Percentiles rank a stretch among this genome's conserved stretches.
phyloP scores from a whole-genome alignment of 2,113 vertebrate genomes.

The Nothocercus nigrocapillus region DNA sequence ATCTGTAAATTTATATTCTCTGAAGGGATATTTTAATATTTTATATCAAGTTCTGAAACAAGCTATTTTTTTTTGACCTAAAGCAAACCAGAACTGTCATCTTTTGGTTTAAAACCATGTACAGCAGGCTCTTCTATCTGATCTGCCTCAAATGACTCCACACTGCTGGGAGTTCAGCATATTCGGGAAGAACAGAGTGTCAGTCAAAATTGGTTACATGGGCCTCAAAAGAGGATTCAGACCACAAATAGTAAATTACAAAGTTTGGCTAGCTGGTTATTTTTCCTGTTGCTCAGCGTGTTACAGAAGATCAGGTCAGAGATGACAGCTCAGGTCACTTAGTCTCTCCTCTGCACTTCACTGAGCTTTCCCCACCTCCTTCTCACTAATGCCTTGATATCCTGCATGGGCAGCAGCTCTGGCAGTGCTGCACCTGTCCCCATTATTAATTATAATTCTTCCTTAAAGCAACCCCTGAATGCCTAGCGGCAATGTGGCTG shows the following conservation, averaged over 20 bases:
- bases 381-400: not conserved
- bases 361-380: not conserved
- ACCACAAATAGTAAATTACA: not conserved
- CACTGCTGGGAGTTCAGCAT: not conserved
- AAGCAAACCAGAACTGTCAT: not conserved
- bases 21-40: not conserved
- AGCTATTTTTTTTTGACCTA: not conserved
- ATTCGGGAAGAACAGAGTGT: not conserved
- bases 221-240: not conserved
- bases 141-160: not conserved
- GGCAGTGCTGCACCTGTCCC: not conserved
- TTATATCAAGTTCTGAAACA: not conserved
- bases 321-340: not conserved
- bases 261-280: not conserved
- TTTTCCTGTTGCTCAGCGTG: not conserved
- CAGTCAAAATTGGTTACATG: not conserved
- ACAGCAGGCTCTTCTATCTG: not conserved
- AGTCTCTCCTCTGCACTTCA: not conserved
- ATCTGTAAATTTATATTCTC: not conserved
- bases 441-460: not conserved
- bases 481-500: accelerated
- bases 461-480: not conserved
- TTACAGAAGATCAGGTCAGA: not conserved
- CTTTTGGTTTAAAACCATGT: not conserved
- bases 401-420: too few species aligned